These are phyloP conservation scores for Bombyx mori DNA, from an alignment of 1,140 invertebrate genomes.

Conservation along the genomic window DNA sequence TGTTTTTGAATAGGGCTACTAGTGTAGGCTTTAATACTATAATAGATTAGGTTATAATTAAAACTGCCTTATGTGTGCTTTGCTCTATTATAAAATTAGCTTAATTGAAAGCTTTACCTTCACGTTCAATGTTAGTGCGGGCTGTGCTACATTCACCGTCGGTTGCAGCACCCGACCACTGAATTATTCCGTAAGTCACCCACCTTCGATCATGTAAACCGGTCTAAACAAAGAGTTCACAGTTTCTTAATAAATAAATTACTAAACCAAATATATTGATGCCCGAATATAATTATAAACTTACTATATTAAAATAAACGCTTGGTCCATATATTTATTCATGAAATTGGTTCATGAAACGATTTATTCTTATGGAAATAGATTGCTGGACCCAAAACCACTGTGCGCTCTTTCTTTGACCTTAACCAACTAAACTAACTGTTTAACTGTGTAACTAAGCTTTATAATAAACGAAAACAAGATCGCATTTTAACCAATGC, in stretches of 20 bases:
- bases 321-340: not conserved
- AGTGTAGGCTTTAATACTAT: no score
- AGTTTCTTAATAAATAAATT: constrained; percentile 25
- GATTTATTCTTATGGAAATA: no score
- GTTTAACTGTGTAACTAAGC: no score
- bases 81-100: constrained; percentile 37
- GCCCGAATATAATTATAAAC: constrained; percentile 6
- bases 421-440: no score
- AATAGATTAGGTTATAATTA: no score
- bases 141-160: constrained; percentile 38
- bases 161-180: constrained; percentile 23
- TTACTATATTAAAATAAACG: not conserved
- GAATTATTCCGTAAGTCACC: constrained; percentile 44
- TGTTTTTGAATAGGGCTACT: no score
- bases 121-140: constrained; percentile 42
- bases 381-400: no score
- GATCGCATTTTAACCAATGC: no score
- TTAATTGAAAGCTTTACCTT: constrained; percentile 51
- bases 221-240: constrained; percentile 37
- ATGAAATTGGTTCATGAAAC: no score
- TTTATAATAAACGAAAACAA: no score
- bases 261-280: constrained; percentile 4
- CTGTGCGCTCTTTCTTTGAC: no score
- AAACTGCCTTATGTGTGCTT: no score
- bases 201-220: constrained; percentile 49